phyloP scores from a whole-genome alignment of 2,113 vertebrate genomes.

The Barnardius zonarius region DNA sequence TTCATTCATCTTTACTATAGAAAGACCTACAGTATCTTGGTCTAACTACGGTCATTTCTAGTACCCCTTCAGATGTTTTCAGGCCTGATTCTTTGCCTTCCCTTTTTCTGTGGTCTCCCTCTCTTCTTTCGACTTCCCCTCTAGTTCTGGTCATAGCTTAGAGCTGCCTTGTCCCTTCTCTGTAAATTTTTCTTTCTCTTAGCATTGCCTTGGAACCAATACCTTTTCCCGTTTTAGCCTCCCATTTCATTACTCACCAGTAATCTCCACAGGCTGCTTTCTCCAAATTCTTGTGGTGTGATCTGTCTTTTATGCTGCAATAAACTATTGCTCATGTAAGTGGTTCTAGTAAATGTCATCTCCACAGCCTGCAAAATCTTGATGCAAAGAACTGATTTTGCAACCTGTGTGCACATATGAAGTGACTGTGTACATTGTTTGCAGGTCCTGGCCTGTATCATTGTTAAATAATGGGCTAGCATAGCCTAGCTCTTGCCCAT shows the following conservation, averaged over 20 bases:
- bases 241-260: not conserved
- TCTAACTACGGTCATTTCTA: not conserved
- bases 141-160: not conserved
- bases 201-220: not conserved
- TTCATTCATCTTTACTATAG: not conserved
- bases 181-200: not conserved
- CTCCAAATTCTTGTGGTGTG: not conserved
- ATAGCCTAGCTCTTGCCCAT: not conserved
- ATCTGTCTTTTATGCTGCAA: not conserved
- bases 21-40: not conserved
- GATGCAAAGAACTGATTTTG: conserved; percentile 19
- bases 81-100: not conserved
- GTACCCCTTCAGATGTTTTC: not conserved
- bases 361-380: not conserved
- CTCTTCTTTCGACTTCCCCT: not conserved
- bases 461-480: not conserved
- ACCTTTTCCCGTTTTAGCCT: not conserved
- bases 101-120: not conserved
- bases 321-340: conserved; percentile 31
- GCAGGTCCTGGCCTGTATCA: not conserved
- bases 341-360: conserved; percentile 46
- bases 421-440: not conserved
- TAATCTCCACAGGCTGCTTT: not conserved
- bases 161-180: not conserved
- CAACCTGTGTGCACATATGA: not conserved